Conservation (phyloP, 2,888 invertebrate species). For the Chaitophorus viminalis region DNA sequence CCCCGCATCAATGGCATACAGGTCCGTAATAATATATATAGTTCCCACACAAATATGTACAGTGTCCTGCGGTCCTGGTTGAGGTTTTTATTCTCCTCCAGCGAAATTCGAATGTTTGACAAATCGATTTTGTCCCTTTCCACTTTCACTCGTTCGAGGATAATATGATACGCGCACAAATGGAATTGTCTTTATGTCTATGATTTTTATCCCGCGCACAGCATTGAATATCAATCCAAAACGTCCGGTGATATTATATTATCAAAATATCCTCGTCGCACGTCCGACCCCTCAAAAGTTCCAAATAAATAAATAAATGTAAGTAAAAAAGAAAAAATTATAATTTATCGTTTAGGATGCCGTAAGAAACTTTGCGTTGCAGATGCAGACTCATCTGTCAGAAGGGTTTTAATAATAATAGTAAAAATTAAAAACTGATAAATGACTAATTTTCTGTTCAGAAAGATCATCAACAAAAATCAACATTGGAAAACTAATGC, state of each 20-base stretch:
- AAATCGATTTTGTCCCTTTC: not conserved
- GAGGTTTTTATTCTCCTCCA: not conserved
- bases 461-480: too few relatives aligned
- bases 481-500: too few relatives aligned
- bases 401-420: too few relatives aligned
- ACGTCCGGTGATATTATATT: not conserved
- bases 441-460: too few relatives aligned
- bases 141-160: not conserved
- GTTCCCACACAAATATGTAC: too few relatives aligned
- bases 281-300: not conserved
- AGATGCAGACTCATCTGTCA: too few relatives aligned
- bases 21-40: too few relatives aligned
- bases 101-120: not conserved
- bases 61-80: too few relatives aligned
- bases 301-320: not conserved
- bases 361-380: too few relatives aligned
- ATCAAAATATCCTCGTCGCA: not conserved
- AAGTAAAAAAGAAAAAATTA: not conserved
- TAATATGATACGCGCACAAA: not conserved
- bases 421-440: too few relatives aligned
- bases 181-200: not conserved
- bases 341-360: too few relatives aligned
- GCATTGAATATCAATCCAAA: not conserved
- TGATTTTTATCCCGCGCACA: not conserved
- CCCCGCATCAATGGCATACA: too few relatives aligned